Base-by-base conservation (phyloP, 2,888 invertebrate genomes). In the Agrotis puta region DNA sequence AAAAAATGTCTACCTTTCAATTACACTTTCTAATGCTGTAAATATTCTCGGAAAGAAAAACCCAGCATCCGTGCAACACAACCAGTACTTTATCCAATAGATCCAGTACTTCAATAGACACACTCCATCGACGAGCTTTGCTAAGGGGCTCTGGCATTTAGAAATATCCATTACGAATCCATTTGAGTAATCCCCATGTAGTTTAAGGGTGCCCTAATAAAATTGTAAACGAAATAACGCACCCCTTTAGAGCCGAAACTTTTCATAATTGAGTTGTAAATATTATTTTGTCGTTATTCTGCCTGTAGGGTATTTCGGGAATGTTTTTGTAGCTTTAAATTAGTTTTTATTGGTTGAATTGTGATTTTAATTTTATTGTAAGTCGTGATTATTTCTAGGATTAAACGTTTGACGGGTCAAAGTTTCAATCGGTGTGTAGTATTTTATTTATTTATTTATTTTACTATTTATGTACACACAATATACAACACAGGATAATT, bases 101-200 rank as follows among this genome's bases (percentile, higher is more conserved):
- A 81, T 70, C 70, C 59, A 51, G 39, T 39, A 57, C 58, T 74
- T 57, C 33, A 58, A 76, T 61, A 57, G 61, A 69, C 54, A 64
- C 51, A 70, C 53, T 66, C 62, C 63, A 74, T 76, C 61, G 43
- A 72, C 77, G 39, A 67, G 68, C 69, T 68, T 48, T 54, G 66
- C 76, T 54, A 24, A 83, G 79, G 85, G 65, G 47, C 53, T 85
- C 86, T 88, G 85, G 86, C 87, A 88, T 90, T 89, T 86, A 87
- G 82, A 86, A 88, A 88, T 88, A 88, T 87, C 91, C 90, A 91
- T 91, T 90, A 90, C 82, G 81, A 74, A 82, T 75, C 88, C 90
- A 90, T 91, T 91, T 90, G 85, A 86, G 85, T 90, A 89, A 90
- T 89, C 88, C 88, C 87, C 84, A 74, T 82, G 79, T 89, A 89